These are phyloP conservation scores for Mugil cephalus DNA, from an alignment of 2,113 vertebrate genomes.

Conservation along the genomic window DNA sequence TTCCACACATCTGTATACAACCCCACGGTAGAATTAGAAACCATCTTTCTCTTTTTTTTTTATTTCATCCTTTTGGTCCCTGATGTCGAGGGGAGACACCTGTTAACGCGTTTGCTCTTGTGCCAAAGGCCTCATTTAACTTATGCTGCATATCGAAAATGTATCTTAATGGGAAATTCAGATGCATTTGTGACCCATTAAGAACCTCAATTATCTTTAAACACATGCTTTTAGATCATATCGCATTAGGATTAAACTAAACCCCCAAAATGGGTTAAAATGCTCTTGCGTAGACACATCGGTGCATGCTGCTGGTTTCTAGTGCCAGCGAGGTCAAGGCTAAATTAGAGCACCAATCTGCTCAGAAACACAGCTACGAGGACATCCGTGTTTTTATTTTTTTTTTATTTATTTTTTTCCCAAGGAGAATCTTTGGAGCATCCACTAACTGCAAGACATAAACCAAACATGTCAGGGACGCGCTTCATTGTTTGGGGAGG, in stretches of 20 bases:
- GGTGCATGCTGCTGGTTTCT: slow-evolving; percentile 31
- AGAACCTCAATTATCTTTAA: slow-evolving; percentile 8
- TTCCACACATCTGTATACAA: slow-evolving; percentile 3
- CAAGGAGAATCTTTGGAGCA: background rate
- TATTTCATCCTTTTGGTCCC: slow-evolving; percentile 47
- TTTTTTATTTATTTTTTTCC: background rate
- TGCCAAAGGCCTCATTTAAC: slow-evolving; percentile 21
- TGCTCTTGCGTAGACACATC: slow-evolving; percentile 34
- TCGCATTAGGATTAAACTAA: slow-evolving; percentile 44
- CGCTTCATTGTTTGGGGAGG: background rate
- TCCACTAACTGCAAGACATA: background rate
- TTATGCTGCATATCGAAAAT: background rate
- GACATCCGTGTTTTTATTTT: background rate
- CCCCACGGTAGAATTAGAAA: slow-evolving; percentile 15
- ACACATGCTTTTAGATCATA: slow-evolving; percentile 25
- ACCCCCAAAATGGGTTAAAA: slow-evolving; percentile 51
- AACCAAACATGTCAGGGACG: too few relatives aligned
- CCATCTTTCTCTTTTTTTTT: slow-evolving; percentile 13
- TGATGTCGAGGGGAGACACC: slow-evolving; percentile 1
- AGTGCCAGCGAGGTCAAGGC: slow-evolving; percentile 52
- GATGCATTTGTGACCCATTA: slow-evolving; percentile 9
- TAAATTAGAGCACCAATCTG: slow-evolving; percentile 57
- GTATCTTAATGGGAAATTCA: slow-evolving; percentile 4
- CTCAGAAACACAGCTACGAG: slow-evolving; percentile 27
- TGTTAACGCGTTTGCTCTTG: background rate